These are phyloP conservation scores for Pogonomyrmex barbatus DNA, from an alignment of 1,140 invertebrate species.

Conservation along the genomic window DNA sequence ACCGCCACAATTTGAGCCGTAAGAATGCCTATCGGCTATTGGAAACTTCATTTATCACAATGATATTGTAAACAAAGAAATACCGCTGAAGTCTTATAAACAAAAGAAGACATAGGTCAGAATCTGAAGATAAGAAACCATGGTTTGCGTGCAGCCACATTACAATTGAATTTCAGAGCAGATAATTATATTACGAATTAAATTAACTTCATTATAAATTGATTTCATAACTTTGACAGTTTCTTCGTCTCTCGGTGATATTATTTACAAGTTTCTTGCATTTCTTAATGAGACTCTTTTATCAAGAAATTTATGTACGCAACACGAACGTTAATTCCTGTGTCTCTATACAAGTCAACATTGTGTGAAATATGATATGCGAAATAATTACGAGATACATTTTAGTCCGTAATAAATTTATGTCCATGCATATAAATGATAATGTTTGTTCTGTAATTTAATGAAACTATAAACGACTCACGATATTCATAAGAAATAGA, in stretches of 20 bases:
- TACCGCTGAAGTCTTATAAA: neutral
- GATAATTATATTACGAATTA: slow-evolving; percentile 36
- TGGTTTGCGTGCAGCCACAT: neutral
- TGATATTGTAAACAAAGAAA: slow-evolving; percentile 15
- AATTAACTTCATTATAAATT: slow-evolving; percentile 36
- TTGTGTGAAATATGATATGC: neutral
- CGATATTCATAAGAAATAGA: neutral
- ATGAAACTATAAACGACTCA: neutral
- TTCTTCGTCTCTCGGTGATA: neutral
- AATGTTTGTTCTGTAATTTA: slow-evolving; percentile 9
- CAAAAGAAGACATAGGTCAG: slow-evolving; percentile 10
- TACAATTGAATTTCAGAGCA: slow-evolving; percentile 8
- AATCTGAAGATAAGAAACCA: neutral
- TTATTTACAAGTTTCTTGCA: neutral
- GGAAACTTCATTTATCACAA: slow-evolving; percentile 52
- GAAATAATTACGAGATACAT: neutral
- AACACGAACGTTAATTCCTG: neutral
- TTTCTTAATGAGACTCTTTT: neutral
- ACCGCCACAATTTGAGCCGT: neutral
- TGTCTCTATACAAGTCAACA: neutral
- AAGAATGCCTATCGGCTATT: slow-evolving; percentile 36
- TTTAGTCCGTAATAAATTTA: neutral
- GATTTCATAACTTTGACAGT: neutral
- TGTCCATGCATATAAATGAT: neutral
- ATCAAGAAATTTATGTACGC: neutral